Percentiles rank a stretch among this genome's conserved stretches.
phyloP scores from a whole-genome alignment of 2,797 vertebrate species.

The Manis pentadactyla region DNA sequence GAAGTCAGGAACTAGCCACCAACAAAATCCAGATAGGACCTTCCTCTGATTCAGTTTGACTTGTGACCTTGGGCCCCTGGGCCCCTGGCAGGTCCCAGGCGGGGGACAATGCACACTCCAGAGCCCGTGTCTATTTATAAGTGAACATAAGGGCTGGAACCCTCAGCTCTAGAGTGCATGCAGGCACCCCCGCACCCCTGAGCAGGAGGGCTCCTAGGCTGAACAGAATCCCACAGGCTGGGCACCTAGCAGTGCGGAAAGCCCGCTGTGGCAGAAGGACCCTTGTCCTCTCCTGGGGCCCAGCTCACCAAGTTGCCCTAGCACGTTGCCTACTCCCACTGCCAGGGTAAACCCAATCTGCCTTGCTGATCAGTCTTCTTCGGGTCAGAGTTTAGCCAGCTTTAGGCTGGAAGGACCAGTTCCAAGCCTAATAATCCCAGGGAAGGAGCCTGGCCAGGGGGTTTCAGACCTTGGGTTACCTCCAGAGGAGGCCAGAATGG shows the following conservation, averaged over 20 bases:
- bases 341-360: not conserved
- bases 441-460: not conserved
- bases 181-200: fast-evolving
- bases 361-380: not conserved
- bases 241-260: not conserved
- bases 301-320: not conserved
- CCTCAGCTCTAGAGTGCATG: not conserved
- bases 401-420: not conserved
- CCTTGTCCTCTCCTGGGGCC: not conserved
- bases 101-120: constrained; percentile 60
- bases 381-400: not conserved
- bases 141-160: constrained; percentile 55
- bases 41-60: constrained; percentile 78
- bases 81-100: constrained; percentile 75
- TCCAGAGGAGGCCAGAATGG: not conserved
- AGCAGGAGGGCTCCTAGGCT: not conserved
- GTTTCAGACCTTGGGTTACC: not conserved
- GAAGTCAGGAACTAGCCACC: constrained; percentile 71
- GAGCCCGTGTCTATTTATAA: constrained; percentile 80
- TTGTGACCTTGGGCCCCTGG: constrained; percentile 78
- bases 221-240: fast-evolving
- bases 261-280: not conserved
- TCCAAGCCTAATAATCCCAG: not conserved
- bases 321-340: no score
- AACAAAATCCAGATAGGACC: constrained; percentile 66